Evolutionary conservation across 92 coral and sea anemone species (phyloP), one percentile per base, ranked within the genome.

Genomic region (Zoanthus sansibaricus): DNA sequence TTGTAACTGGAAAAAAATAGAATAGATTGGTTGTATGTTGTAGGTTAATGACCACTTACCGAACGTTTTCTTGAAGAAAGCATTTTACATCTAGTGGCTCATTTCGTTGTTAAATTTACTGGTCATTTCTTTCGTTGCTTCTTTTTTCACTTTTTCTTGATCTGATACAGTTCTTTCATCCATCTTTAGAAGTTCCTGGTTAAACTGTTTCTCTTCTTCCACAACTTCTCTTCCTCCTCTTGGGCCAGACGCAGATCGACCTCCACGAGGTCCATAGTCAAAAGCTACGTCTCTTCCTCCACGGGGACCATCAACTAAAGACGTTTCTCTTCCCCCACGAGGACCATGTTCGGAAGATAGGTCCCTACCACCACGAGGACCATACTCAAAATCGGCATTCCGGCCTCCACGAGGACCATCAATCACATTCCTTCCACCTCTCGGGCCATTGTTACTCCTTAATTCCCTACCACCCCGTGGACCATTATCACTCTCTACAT

Each of bases 321-420:
- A 83, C 25, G 75, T 82, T 45, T 69, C 87, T 61, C 97, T 90
- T 4, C 94, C 96, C 15, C 96, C 94, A 33, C 97, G 86, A 1
- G 97, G 97, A 9, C 95, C 98, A 37, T 62, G 59, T 74, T 86
- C 87, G 47, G 61, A 84, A 18, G 72, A 74, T 44, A 87, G 87
- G 47, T 77, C 86, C 18, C 92, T 68, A 68, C 92, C 92, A 15
- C 92, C 92, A 14, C 92, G 85, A 37, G 88, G 88, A 64, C 83
- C 92, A 18, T 75, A 49, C 75, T 89, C 76, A 64, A 62, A 78
- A 8, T 59, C 52, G 9, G 69, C 47, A 8, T 62, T 66, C 1
- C 89, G 25, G 4, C 89, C 89, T 47, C 89, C 84, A 30, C 85
- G 75, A 10, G 86, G 91, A 0, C 87, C 91, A 5, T 61, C 17